A percentile compares a stretch with the other conserved stretches of the same genome.
These are phyloP conservation scores for Alloplasta piceator DNA, from an alignment of 2,888 invertebrate genomes.

Conservation along the genomic window DNA sequence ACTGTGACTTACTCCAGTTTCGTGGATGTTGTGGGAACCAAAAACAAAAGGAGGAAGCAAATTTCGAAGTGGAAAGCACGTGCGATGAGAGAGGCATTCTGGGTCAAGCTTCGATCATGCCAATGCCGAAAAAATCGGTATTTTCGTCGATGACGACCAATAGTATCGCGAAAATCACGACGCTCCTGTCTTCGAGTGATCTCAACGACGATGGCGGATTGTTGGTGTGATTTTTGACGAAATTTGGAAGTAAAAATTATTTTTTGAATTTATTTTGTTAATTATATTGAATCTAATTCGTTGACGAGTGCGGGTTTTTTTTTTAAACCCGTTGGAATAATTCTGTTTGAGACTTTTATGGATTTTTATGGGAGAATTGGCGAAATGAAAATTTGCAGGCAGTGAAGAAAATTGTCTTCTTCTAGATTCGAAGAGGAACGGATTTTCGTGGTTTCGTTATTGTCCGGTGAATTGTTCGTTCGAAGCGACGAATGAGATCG, in stretches of 20 bases:
- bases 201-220: neutral
- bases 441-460: too few species aligned
- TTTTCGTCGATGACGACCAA: conserved; percentile 15
- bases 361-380: too few species aligned
- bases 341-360: too few species aligned
- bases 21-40: conserved; percentile 7
- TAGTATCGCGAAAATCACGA: neutral
- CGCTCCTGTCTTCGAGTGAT: neutral
- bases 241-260: too few species aligned
- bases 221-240: too few species aligned
- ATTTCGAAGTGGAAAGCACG: conserved; percentile 50
- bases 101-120: conserved; percentile 52
- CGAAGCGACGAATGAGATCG: conserved; percentile 23
- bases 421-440: neutral
- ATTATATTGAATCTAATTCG: too few species aligned
- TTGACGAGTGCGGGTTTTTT: too few species aligned
- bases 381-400: neutral
- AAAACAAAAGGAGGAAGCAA: conserved; percentile 1
- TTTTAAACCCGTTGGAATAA: too few species aligned
- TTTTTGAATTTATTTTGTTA: too few species aligned
- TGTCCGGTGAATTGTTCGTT: neutral
- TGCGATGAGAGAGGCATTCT: conserved; percentile 44
- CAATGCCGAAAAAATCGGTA: conserved; percentile 17
- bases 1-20: conserved; percentile 54
- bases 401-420: conserved; percentile 1